phyloP scores from a whole-genome alignment of 2,797 vertebrate species.

The Eutrigla gurnardus region DNA sequence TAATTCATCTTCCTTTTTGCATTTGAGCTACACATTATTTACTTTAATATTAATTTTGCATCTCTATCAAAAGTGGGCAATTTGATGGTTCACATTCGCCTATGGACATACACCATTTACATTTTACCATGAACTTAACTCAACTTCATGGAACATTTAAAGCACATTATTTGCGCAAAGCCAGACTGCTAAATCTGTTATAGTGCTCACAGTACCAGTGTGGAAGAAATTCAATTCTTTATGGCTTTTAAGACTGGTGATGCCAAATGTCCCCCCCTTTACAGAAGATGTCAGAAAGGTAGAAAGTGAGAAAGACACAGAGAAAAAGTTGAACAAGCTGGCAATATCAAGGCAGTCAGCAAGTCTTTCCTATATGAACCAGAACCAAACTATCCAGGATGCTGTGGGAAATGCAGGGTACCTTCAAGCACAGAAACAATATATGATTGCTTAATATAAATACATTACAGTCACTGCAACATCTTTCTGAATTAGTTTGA shows the following conservation, averaged over 20 bases:
- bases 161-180: background rate
- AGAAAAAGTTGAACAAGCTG: background rate
- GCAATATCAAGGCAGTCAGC: background rate
- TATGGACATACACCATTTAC: background rate
- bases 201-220: background rate
- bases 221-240: background rate
- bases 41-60: background rate
- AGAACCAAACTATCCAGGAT: background rate
- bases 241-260: background rate
- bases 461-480: background rate
- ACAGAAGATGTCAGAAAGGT: background rate
- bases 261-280: background rate
- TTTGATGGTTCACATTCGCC: constrained; percentile 7
- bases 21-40: constrained; percentile 5
- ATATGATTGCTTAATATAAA: background rate
- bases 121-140: background rate
- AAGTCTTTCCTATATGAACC: background rate
- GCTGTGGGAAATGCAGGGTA: background rate
- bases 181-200: constrained; percentile 2
- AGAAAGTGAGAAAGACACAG: background rate
- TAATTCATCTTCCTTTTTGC: background rate
- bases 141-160: background rate
- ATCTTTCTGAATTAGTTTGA: background rate
- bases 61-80: constrained; percentile 7
- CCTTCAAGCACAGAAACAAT: background rate